Conservation (phyloP, 2,888 invertebrate species). For the Sisyra nigra region DNA sequence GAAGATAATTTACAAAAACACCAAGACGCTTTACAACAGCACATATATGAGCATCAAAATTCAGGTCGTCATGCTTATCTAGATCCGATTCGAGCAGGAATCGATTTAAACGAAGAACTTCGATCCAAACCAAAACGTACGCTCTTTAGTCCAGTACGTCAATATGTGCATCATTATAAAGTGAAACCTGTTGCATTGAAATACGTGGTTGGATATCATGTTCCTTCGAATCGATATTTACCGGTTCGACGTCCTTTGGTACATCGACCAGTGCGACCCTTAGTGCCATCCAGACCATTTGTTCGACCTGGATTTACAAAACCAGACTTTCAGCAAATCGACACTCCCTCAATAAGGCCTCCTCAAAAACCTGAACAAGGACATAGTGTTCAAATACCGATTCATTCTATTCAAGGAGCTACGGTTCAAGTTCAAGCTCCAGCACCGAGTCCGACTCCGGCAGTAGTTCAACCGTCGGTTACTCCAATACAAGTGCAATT, state of each 20-base stretch:
- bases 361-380: not conserved
- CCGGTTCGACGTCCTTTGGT: not conserved
- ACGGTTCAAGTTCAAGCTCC: not conserved
- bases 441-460: not conserved
- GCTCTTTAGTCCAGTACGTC: too few species aligned
- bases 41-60: too few species aligned
- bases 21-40: too few species aligned
- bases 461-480: not conserved
- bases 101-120: too few species aligned
- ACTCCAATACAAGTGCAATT: too few species aligned
- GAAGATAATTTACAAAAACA: too few species aligned
- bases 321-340: slow-evolving; percentile 1
- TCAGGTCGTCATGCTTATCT: too few species aligned
- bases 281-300: not conserved
- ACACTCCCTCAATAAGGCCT: not conserved
- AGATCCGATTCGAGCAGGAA: too few species aligned
- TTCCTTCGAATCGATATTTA: not conserved
- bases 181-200: slow-evolving; percentile 1
- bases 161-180: too few species aligned
- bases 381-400: not conserved
- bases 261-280: not conserved
- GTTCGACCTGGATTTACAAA: too few species aligned
- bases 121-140: too few species aligned
- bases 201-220: slow-evolving; percentile 4
- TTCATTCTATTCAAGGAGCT: not conserved